Evolutionary conservation across 2,797 vertebrate genomes (phyloP).

Genomic region (Sebastes diaconus): DNA sequence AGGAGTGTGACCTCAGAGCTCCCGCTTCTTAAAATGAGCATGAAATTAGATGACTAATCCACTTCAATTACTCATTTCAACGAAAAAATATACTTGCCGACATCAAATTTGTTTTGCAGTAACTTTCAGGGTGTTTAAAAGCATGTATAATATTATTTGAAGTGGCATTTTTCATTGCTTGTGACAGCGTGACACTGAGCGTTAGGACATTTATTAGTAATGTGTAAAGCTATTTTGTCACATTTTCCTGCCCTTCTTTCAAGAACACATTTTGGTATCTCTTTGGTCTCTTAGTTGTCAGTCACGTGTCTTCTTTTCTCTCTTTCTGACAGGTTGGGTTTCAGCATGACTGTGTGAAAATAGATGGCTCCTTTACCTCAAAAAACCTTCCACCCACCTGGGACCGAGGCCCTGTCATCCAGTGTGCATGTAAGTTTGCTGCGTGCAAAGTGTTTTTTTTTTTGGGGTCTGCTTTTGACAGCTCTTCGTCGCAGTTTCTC

Average conservation of each 20-base stretch:
- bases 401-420: slow-evolving; percentile 72
- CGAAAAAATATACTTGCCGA: slow-evolving; percentile 20
- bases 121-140: slow-evolving; percentile 1
- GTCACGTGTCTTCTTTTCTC: background rate
- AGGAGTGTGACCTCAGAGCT: slow-evolving; percentile 28
- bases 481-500: slow-evolving; percentile 2
- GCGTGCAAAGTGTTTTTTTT: slow-evolving; percentile 5
- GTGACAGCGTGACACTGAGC: background rate
- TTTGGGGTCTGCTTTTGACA: slow-evolving; percentile 1
- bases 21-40: slow-evolving; percentile 30
- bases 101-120: background rate
- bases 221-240: background rate
- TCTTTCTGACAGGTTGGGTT: slow-evolving; percentile 79
- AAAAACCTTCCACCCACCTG: slow-evolving; percentile 83
- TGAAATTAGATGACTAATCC: slow-evolving; percentile 58
- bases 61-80: slow-evolving; percentile 26
- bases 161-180: background rate
- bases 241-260: background rate
- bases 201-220: background rate
- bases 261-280: background rate
- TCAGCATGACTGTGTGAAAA: slow-evolving; percentile 76
- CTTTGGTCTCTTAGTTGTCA: background rate
- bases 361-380: slow-evolving; percentile 68
- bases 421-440: slow-evolving; percentile 1
- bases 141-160: background rate